phyloP scores from a whole-genome alignment of 1,140 invertebrate genomes.

The Adelges cooleyi region DNA sequence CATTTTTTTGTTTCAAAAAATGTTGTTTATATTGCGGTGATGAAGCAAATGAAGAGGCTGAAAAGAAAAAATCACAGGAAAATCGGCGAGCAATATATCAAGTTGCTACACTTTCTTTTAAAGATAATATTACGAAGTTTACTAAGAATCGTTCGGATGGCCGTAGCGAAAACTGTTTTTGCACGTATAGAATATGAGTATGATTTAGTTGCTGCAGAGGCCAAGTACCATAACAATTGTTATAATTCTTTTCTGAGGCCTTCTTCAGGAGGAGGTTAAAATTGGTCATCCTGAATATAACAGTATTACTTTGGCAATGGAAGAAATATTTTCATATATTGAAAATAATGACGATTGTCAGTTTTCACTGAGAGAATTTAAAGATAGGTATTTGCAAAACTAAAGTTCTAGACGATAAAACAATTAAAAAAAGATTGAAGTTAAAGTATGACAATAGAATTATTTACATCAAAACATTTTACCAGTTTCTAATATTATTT shows the following conservation, averaged over 20 bases:
- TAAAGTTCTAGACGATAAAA: neutral
- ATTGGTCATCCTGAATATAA: neutral
- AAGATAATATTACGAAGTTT: neutral
- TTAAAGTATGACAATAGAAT: neutral
- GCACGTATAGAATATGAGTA: neutral
- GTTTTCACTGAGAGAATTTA: neutral
- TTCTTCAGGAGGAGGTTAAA: neutral
- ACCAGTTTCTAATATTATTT: too few species aligned
- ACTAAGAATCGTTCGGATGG: neutral
- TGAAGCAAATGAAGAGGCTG: too few species aligned
- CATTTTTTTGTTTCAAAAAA: neutral
- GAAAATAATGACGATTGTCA: conserved; percentile 7
- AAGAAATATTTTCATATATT: neutral
- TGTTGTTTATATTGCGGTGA: neutral
- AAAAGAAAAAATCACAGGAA: too few species aligned
- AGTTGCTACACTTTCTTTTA: neutral
- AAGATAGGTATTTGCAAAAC: conserved; percentile 1
- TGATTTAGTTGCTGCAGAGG: neutral
- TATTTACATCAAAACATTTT: too few species aligned
- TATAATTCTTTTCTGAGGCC: neutral
- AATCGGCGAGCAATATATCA: neutral
- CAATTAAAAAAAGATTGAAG: neutral
- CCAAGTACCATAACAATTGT: neutral
- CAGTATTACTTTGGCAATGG: neutral
- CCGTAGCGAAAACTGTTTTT: neutral